Percentiles rank a stretch among this genome's conserved stretches.
phyloP scores from a whole-genome alignment of 2,797 vertebrate genomes.

The Poeciliopsis presidionis region DNA sequence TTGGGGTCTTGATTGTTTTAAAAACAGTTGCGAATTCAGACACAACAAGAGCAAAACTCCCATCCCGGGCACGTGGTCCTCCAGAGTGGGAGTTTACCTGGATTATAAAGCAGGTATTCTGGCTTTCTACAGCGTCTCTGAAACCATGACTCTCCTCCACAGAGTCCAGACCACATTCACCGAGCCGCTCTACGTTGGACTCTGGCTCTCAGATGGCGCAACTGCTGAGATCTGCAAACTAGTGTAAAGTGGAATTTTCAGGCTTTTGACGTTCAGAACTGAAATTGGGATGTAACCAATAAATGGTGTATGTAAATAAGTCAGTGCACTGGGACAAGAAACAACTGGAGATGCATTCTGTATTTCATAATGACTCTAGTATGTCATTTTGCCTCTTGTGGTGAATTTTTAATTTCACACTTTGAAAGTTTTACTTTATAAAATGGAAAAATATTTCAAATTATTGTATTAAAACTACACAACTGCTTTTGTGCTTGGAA shows the following conservation, averaged over 20 bases:
- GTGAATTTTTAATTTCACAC: neutral
- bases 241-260: neutral
- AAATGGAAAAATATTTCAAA: neutral
- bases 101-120: constrained; percentile 20
- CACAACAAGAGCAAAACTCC: constrained; percentile 6
- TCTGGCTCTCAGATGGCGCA: constrained; percentile 42
- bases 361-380: neutral
- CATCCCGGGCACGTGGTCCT: constrained; percentile 5
- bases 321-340: neutral
- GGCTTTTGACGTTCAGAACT: neutral
- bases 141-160: constrained; percentile 5
- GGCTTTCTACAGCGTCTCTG: constrained; percentile 18
- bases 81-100: constrained; percentile 38
- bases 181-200: constrained; percentile 6
- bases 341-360: neutral
- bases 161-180: constrained; percentile 5
- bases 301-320: neutral
- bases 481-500: neutral
- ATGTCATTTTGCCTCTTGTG: neutral
- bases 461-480: neutral
- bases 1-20: constrained; percentile 31
- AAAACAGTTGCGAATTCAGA: constrained; percentile 15
- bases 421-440: neutral
- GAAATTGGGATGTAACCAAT: neutral
- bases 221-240: constrained; percentile 16